Evolutionary conservation across 2,797 vertebrate genomes (phyloP).

Genomic region (Anabacerthia variegaticeps): DNA sequence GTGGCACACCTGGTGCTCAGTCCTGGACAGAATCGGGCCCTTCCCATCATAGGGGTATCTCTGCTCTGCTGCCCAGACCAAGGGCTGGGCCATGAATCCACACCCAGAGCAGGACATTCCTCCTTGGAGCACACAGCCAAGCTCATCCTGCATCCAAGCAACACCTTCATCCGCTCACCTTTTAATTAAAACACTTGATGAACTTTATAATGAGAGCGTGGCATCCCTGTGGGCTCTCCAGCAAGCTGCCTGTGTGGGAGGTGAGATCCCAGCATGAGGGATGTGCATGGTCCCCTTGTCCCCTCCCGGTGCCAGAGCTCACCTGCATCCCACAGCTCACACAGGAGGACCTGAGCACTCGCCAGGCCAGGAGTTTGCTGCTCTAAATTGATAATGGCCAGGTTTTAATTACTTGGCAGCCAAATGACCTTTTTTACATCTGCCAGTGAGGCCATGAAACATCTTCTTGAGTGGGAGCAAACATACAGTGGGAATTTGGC

Average conservation of each 20-base stretch:
- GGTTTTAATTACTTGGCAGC: constrained; percentile 47
- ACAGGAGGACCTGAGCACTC: rapidly evolving
- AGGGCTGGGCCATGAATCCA: rapidly evolving
- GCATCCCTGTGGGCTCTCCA: neutral
- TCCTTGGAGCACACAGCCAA: rapidly evolving
- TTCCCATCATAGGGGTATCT: rapidly evolving
- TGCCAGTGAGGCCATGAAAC: neutral
- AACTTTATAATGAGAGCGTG: neutral
- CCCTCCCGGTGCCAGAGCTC: neutral
- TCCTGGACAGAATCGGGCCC: rapidly evolving
- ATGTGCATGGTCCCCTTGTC: rapidly evolving
- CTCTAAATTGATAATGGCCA: constrained; percentile 14
- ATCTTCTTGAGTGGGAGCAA: neutral
- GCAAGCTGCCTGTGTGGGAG: neutral
- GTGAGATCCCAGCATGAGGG: neutral
- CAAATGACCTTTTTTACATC: constrained; percentile 37
- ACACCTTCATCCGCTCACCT: neutral
- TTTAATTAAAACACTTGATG: neutral
- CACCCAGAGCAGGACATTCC: rapidly evolving
- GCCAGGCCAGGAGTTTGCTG: neutral
- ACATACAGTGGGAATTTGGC: rapidly evolving
- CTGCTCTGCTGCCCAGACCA: rapidly evolving
- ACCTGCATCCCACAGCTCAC: neutral
- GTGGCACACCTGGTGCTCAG: rapidly evolving
- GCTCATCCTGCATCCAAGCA: neutral